A percentile compares a stretch with the other conserved stretches of the same genome.
These are phyloP conservation scores for Xestia ashworthii DNA, from an alignment of 2,888 invertebrate species.

Conservation along the genomic window DNA sequence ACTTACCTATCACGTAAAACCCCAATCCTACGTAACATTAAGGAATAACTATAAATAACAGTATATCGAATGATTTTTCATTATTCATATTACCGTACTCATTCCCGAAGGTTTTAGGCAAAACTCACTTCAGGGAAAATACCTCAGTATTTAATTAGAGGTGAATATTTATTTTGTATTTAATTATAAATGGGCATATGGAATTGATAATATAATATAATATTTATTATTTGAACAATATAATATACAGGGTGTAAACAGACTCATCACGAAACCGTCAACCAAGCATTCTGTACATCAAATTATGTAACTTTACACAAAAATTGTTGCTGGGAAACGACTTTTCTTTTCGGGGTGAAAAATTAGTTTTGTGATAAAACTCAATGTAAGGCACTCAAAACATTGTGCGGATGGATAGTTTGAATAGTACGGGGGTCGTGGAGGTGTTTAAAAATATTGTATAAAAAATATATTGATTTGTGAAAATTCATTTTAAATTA, in stretches of 20 bases:
- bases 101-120: background rate
- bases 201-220: background rate
- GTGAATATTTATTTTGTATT: conserved; percentile 11
- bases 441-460: no score
- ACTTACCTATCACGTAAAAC: background rate
- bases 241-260: background rate
- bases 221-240: conserved; percentile 10
- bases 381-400: no score
- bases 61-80: background rate
- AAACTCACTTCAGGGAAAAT: conserved; percentile 4
- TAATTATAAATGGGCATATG: background rate
- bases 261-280: no score
- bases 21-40: background rate
- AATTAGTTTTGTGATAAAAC: no score
- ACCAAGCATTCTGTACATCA: no score
- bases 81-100: background rate
- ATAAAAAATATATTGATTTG: no score
- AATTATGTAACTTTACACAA: no score
- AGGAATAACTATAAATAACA: background rate
- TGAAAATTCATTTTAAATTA: no score
- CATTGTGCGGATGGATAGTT: no score
- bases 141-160: background rate
- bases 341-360: no score
- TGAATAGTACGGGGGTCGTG: no score
- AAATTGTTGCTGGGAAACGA: no score